Evolutionary conservation across 2,113 vertebrate genomes (phyloP), one percentile per base, ranked within the genome.

Genomic region (Calidris pygmaea): DNA sequence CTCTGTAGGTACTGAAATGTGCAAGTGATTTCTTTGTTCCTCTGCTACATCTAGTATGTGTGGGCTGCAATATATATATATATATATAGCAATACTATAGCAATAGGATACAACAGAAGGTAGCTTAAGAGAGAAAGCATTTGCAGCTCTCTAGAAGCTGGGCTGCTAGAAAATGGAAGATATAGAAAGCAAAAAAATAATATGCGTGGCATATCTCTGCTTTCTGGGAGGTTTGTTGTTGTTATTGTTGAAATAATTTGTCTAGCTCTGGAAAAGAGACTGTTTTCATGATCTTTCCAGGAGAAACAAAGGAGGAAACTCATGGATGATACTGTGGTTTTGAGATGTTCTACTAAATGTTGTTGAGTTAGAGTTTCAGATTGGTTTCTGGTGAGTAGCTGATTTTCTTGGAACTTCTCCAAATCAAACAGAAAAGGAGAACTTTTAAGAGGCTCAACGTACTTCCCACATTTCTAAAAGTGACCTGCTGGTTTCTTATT

Each of bases 401-500:
- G 45, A 89, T 53, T 91, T 75, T 89, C 62, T 76, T 94, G 84
- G 89, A 89, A 82, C 19, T 68, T 77, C 23, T 93, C 87, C 77
- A 95, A 92, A 52, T 41, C 26, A 92, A 94, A 85, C 60, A 93
- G 73, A 89, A 78, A 87, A 91, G n/a, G 20, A 68, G 71, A 90
- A 62, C 22, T 73, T 91, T 95, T 87, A 48, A 80, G 85, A 91
- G 85, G 56, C 27, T 59, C 43, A 96, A 47, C 32, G 67, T 87
- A 71, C 68, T 50, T 83, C 47, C 63, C 27, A 71, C 59, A 59
- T 80, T 81, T 95, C 82, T 95, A 55, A 73, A 92, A 85, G 67
- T 86, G 86, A 95, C 5, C 15, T 80, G 39, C 39, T 85, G 55
- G 23, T 77, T 27, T 90, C 74, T 90, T 85, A 77, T 37, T 80